phyloP scores from a whole-genome alignment of 2,888 invertebrate genomes.

The Drosophila nr. perissopoda region DNA sequence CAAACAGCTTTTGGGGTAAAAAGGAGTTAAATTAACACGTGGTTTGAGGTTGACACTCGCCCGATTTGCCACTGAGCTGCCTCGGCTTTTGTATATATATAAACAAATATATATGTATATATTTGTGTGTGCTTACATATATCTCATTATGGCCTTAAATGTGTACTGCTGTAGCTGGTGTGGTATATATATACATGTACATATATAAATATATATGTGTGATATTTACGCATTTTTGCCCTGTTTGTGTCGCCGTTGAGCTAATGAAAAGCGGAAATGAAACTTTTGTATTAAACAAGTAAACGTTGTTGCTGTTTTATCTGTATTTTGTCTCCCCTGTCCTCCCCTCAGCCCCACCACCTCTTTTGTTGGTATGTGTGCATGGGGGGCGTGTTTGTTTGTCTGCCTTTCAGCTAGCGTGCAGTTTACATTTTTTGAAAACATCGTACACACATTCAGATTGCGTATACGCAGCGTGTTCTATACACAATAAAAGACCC shows the following conservation, averaged over 20 bases:
- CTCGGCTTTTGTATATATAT: constrained; percentile 57
- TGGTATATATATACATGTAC: constrained; percentile 11
- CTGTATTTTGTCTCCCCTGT: constrained; percentile 6
- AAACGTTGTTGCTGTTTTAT: constrained; percentile 33
- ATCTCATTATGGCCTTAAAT: constrained; percentile 75
- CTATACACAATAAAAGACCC: constrained; percentile 42
- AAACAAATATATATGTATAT: background rate
- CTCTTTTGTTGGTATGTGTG: constrained; percentile 16
- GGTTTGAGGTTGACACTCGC: constrained; percentile 76
- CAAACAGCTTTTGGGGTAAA: constrained; percentile 25
- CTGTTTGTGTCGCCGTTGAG: constrained; percentile 74
- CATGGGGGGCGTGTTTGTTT: constrained; percentile 58
- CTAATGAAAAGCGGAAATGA: constrained; percentile 81
- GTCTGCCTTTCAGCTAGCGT: constrained; percentile 54
- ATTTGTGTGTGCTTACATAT: constrained; percentile 26
- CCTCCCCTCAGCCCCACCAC: background rate
- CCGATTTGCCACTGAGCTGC: constrained; percentile 69
- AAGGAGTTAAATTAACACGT: constrained; percentile 78
- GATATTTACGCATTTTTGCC: constrained; percentile 75
- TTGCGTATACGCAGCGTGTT: constrained; percentile 74
- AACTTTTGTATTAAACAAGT: constrained; percentile 79
- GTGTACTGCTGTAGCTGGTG: constrained; percentile 30
- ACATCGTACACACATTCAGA: constrained; percentile 47
- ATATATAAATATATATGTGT: constrained; percentile 29
- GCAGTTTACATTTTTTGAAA: constrained; percentile 63